Base-by-base conservation (phyloP, 2,113 vertebrate species). In the Hydrochoerus hydrochaeris region DNA sequence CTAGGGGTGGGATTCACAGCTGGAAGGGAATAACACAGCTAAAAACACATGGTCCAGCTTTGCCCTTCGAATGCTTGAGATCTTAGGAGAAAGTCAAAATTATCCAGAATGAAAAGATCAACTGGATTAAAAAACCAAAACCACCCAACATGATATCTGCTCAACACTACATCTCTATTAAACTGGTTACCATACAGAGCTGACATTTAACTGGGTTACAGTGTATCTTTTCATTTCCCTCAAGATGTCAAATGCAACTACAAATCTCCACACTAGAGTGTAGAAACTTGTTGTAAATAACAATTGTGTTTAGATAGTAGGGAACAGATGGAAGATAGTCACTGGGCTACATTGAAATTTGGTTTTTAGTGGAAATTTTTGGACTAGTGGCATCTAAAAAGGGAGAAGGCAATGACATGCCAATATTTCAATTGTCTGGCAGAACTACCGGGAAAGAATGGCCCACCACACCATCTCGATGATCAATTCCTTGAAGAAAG, bases 1-100 rank as follows among this genome's bases (percentile, higher is more conserved):
- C 99, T 99, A 63, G 99, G 99, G 4, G 99, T 99, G 97, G 98
- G 98, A 86, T 99, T 99, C 98, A 99, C 99, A 97, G 98, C 99
- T 99, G 98, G 97, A 98, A 99, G 95, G 99, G 91, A 99, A 98
- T 38, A 38, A 96, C 91, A 98, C 96, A 96, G 95, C 77, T 97
- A 86, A 97, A 97, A 86, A 93, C 89, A 97, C 22, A 97, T 5
- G 24, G n/a, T 63, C 95, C 94, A 95, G 91, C 41, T 52, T 88
- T 95, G 95, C 71, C 82, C 94, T 94, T 73, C 2, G 0, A 80
- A 73, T 17, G 14, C 62, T 41, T 75, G 86, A 32, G 81, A 71
- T 75, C 73, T 95, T 38, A 91, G 88, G 49, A 97, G 71, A 96
- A 92, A 67, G 44, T 60, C 57, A 91, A 88, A 96, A 95, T 63